These are phyloP conservation scores for Pantala flavescens DNA, from an alignment of 1,140 invertebrate species.

Conservation along the genomic window DNA sequence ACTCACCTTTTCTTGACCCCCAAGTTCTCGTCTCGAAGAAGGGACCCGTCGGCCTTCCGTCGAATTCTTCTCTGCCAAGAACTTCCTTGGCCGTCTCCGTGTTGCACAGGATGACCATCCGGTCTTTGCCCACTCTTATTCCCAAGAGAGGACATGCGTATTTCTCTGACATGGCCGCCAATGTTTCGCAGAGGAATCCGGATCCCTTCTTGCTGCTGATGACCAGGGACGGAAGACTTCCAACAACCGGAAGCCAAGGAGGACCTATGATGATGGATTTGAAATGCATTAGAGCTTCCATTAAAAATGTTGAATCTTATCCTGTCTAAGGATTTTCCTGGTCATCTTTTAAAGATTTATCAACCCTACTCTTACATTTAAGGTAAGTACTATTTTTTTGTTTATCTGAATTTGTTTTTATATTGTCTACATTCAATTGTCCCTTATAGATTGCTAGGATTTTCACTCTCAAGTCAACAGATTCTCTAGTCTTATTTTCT, in stretches of 20 bases:
- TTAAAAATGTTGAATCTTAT: too few species aligned
- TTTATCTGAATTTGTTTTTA: too few species aligned
- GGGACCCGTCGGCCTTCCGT: constrained; percentile 57
- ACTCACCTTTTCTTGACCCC: constrained; percentile 49
- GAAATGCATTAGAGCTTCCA: too few species aligned
- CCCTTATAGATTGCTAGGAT: too few species aligned
- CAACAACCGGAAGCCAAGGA: constrained; percentile 36
- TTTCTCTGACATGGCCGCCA: constrained; percentile 27
- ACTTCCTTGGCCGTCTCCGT: constrained; percentile 48
- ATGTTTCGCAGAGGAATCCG: constrained; percentile 32
- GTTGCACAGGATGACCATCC: constrained; percentile 50
- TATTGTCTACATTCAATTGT: too few species aligned
- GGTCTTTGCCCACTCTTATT: constrained; percentile 43
- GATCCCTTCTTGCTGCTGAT: background rate
- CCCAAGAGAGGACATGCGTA: constrained; percentile 38
- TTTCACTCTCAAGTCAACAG: too few species aligned
- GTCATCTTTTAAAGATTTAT: too few species aligned
- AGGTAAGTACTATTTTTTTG: too few species aligned
- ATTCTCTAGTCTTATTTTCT: too few species aligned
- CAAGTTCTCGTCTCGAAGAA: constrained; percentile 51
- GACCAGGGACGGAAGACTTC: constrained; percentile 28
- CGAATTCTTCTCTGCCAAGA: constrained; percentile 48
- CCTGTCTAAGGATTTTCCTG: too few species aligned
- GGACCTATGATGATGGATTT: constrained; percentile 31
- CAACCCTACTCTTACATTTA: too few species aligned